Conservation (phyloP, 1,140 invertebrate genomes). For the Panagrolaimus sp. region DNA sequence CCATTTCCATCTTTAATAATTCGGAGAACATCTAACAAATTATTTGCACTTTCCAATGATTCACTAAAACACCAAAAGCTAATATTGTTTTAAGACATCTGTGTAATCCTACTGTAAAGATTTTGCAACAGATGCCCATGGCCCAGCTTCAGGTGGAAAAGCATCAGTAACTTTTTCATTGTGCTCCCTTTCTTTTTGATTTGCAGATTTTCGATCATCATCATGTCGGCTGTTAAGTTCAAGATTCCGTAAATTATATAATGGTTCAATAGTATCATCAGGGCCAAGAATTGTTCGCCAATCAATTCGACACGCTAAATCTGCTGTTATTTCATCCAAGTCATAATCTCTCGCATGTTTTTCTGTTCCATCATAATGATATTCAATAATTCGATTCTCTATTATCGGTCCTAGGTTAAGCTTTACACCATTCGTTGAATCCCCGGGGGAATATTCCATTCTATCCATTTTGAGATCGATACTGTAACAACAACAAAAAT, state of each 20-base stretch:
- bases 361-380: slow-evolving; percentile 8
- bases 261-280: slow-evolving; percentile 23
- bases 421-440: not conserved
- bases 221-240: slow-evolving; percentile 15
- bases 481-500: too few relatives aligned
- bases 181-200: slow-evolving; percentile 1
- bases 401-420: not conserved
- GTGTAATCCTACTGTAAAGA: slow-evolving; percentile 37
- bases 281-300: slow-evolving; percentile 29
- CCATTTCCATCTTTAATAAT: slow-evolving; percentile 28
- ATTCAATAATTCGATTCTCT: slow-evolving; percentile 3
- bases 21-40: slow-evolving; percentile 31
- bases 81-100: too few relatives aligned
- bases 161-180: slow-evolving; percentile 18
- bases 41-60: slow-evolving; percentile 28
- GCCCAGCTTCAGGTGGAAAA: slow-evolving; percentile 39
- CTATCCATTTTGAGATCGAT: not conserved
- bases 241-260: slow-evolving; percentile 11
- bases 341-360: not conserved
- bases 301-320: slow-evolving; percentile 3
- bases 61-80: too few relatives aligned
- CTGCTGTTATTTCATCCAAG: slow-evolving; percentile 5
- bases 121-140: slow-evolving; percentile 44
- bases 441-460: not conserved
- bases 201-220: slow-evolving; percentile 3